phyloP scores from a whole-genome alignment of 2,113 vertebrate genomes.

The Procavia capensis region DNA sequence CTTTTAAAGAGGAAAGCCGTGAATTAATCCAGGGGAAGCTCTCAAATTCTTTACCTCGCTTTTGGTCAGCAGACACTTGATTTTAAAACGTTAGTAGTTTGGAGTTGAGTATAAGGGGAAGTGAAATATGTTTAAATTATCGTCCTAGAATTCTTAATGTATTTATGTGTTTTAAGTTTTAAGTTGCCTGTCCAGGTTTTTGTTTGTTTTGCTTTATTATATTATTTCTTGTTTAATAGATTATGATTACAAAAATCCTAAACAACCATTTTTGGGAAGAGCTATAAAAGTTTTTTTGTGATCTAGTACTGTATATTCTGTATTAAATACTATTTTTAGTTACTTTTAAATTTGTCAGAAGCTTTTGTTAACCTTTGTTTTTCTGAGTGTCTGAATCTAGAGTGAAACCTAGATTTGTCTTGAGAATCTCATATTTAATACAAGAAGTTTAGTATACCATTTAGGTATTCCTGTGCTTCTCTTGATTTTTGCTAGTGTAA shows the following conservation, averaged over 20 bases:
- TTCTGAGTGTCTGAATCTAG: background rate
- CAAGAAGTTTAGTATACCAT: background rate
- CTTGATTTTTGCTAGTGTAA: constrained; percentile 3
- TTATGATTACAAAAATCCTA: background rate
- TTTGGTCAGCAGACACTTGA: background rate
- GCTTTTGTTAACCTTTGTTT: background rate
- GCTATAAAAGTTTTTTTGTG: background rate
- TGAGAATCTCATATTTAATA: background rate
- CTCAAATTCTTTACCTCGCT: background rate
- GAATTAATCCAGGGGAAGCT: background rate
- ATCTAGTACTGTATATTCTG: background rate
- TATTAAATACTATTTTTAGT: background rate
- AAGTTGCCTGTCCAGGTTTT: background rate
- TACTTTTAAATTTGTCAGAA: background rate
- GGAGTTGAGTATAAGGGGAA: background rate
- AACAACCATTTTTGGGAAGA: background rate
- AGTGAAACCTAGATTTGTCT: background rate
- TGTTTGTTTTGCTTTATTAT: background rate
- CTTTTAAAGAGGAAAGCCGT: background rate
- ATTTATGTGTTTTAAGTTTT: background rate
- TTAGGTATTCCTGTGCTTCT: background rate
- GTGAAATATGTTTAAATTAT: background rate
- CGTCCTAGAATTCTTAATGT: background rate
- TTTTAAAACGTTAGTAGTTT: background rate
- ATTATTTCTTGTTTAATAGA: constrained; percentile 20